A percentile compares a stretch with the other conserved stretches of the same genome.
These are phyloP conservation scores for Heterodera carotae DNA, from an alignment of 1,140 invertebrate genomes.

Conservation along the genomic window DNA sequence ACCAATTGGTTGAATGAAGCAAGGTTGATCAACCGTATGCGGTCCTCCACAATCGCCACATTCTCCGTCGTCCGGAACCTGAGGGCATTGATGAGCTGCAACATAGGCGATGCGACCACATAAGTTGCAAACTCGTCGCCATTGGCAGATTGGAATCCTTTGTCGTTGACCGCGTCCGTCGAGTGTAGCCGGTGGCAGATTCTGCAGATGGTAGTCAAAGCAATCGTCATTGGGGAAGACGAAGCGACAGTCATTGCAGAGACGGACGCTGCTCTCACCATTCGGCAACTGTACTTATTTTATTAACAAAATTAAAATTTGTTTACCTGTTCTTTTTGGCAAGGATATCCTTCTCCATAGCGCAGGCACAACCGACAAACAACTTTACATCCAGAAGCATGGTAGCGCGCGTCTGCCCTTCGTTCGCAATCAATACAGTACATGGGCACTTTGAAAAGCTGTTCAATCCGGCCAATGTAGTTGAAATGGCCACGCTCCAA, in stretches of 20 bases:
- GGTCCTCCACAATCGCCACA: not conserved
- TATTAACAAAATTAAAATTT: not conserved
- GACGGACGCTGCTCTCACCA: not conserved
- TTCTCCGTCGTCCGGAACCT: not conserved
- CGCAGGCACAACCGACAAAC: no score
- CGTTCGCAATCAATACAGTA: no score
- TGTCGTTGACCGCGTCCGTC: not conserved
- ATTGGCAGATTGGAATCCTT: not conserved
- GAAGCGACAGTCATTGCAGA: slow-evolving; percentile 10
- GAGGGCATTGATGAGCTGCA: not conserved
- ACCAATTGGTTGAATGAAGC: slow-evolving; percentile 5
- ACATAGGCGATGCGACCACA: not conserved
- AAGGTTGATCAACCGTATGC: not conserved
- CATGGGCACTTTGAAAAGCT: no score
- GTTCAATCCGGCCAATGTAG: no score
- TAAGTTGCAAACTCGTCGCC: not conserved
- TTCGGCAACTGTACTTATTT: not conserved
- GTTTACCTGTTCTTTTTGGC: not conserved
- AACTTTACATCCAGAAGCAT: no score
- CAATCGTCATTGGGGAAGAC: slow-evolving; percentile 1
- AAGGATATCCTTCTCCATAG: no score
- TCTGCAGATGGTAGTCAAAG: not conserved
- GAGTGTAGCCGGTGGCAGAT: not conserved
- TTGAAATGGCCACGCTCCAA: no score
- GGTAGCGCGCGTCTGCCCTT: no score